Percentiles rank a stretch among this genome's conserved stretches.
Conservation (phyloP, 2,797 vertebrate genomes). For the Peromyscus eremicus region DNA sequence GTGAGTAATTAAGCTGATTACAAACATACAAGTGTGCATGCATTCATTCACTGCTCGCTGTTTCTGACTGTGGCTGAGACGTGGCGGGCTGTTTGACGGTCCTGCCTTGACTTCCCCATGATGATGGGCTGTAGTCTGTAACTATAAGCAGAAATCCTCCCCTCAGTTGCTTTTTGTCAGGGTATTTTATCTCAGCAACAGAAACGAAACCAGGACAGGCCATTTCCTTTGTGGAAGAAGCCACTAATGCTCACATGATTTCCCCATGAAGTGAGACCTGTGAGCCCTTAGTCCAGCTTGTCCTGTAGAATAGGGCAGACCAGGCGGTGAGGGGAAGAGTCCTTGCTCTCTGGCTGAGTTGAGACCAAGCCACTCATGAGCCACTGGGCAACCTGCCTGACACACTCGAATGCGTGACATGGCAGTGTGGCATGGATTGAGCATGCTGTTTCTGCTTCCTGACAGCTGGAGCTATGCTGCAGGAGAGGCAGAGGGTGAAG, state of each 20-base stretch:
- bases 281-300: not conserved
- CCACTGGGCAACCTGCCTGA: not conserved
- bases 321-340: not conserved
- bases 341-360: not conserved
- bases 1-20: not conserved
- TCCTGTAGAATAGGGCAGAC: not conserved
- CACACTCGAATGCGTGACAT: fast-evolving
- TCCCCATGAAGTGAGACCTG: not conserved
- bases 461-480: not conserved
- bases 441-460: not conserved
- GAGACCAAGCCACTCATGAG: fast-evolving
- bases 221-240: not conserved
- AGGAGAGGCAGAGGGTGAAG: not conserved
- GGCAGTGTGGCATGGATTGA: not conserved
- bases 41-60: not conserved
- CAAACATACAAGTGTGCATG: not conserved
- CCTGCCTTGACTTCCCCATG: not conserved
- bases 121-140: not conserved
- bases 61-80: not conserved
- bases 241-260: fast-evolving
- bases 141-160: not conserved
- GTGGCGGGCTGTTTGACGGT: not conserved
- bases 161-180: not conserved
- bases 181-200: not conserved
- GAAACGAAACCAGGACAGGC: not conserved